These are phyloP conservation scores for Agrilus biguttatus DNA, from an alignment of 2,888 invertebrate species.

Conservation along the genomic window DNA sequence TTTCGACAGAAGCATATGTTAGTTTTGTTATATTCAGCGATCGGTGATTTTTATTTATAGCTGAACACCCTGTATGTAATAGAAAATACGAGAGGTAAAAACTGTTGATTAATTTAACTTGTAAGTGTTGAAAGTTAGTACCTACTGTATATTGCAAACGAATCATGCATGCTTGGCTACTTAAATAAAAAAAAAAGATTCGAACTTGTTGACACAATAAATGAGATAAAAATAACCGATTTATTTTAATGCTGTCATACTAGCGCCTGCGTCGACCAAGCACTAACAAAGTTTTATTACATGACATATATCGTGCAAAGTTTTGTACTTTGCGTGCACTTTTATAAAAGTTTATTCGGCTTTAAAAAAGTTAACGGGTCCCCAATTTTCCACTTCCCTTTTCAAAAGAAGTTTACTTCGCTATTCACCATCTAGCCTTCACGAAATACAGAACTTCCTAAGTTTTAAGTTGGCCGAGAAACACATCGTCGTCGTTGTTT, in stretches of 20 bases:
- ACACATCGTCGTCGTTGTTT: too few relatives aligned
- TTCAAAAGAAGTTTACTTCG: conserved; percentile 8
- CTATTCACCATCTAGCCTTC: conserved; percentile 10
- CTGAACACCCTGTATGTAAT: too few relatives aligned
- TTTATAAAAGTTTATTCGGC: conserved; percentile 9
- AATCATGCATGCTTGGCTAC: background rate
- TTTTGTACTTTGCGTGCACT: conserved; percentile 13
- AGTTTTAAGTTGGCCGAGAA: too few relatives aligned
- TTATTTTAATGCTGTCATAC: conserved; percentile 9
- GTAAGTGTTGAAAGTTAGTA: background rate
- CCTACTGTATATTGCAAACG: background rate
- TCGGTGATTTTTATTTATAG: too few relatives aligned
- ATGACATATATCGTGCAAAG: conserved; percentile 14
- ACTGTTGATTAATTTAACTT: background rate
- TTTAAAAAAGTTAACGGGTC: conserved; percentile 8
- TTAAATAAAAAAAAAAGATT: conserved; percentile 5
- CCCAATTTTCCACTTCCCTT: conserved; percentile 8
- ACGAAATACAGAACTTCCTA: conserved; percentile 8
- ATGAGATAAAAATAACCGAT: conserved; percentile 16
- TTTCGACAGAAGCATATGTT: too few relatives aligned
- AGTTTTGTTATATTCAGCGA: too few relatives aligned
- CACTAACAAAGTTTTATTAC: conserved; percentile 15
- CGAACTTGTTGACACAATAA: conserved; percentile 16
- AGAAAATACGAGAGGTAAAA: too few relatives aligned
- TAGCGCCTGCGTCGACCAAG: conserved; percentile 9